Conservation (phyloP, 2,113 vertebrate species). For the Platichthys stellatus region DNA sequence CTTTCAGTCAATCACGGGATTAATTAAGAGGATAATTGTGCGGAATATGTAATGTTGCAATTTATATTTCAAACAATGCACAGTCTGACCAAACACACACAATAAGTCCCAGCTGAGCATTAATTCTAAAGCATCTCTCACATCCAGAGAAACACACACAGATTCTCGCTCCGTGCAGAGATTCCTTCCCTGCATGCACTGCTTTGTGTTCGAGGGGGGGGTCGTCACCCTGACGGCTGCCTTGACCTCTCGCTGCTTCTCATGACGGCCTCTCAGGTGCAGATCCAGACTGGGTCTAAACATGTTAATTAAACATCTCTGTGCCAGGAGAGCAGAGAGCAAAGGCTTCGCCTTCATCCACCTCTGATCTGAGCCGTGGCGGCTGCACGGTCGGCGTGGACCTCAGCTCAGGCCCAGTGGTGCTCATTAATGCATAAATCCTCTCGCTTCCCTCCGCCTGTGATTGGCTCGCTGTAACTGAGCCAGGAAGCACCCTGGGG, state of each 20-base stretch:
- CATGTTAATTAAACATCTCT: constrained; percentile 52
- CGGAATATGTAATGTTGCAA: too few relatives aligned
- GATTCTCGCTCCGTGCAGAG: neutral
- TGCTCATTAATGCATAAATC: constrained; percentile 59
- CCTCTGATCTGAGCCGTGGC: constrained; percentile 5
- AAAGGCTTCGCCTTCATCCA: constrained; percentile 1
- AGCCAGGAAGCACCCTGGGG: constrained; percentile 36
- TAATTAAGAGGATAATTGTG: neutral
- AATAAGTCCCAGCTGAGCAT: neutral
- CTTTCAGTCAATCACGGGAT: neutral
- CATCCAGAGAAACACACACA: neutral
- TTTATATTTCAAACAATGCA: neutral
- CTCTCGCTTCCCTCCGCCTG: constrained; percentile 9
- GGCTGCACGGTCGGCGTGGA: constrained; percentile 18
- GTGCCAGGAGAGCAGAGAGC: constrained; percentile 24
- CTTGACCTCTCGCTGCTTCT: constrained; percentile 23
- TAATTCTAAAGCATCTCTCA: neutral
- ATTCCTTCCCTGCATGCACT: neutral
- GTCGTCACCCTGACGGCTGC: constrained; percentile 1
- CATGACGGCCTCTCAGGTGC: constrained; percentile 18
- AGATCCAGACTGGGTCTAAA: constrained; percentile 4
- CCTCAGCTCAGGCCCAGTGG: constrained; percentile 34
- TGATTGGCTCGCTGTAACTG: constrained; percentile 60
- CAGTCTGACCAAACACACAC: neutral
- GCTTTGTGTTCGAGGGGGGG: neutral